phyloP scores from a whole-genome alignment of 2,888 invertebrate species.

The Digitonthophagus gazella region DNA sequence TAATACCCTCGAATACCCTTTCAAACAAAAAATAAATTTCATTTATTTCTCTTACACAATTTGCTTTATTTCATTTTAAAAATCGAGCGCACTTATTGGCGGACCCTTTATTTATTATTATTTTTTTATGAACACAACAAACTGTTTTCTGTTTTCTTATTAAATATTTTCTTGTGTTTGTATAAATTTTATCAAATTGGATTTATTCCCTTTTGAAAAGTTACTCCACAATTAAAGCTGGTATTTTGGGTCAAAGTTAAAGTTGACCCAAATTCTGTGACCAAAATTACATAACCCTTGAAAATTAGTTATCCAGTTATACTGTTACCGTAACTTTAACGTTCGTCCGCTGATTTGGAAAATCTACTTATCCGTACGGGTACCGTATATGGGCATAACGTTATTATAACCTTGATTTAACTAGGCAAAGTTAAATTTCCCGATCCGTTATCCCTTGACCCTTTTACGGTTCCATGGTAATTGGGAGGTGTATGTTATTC shows the following conservation, averaged over 20 bases:
- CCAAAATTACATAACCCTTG: not conserved
- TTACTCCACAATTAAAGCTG: too few species aligned
- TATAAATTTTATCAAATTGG: too few species aligned
- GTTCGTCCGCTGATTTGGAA: not conserved
- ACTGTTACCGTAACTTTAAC: not conserved
- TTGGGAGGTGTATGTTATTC: not conserved
- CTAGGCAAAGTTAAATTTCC: not conserved
- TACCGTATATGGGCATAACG: not conserved
- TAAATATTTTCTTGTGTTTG: too few species aligned
- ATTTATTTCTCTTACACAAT: too few species aligned
- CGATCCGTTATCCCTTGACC: not conserved
- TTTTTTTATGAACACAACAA: too few species aligned
- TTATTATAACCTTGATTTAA: not conserved
- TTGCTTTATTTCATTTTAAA: too few species aligned
- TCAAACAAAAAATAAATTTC: too few species aligned
- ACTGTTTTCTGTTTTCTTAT: too few species aligned
- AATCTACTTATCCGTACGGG: not conserved
- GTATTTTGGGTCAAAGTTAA: not conserved
- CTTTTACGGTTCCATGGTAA: not conserved
- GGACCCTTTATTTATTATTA: too few species aligned
- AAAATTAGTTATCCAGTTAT: not conserved
- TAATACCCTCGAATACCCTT: too few species aligned
- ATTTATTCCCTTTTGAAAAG: too few species aligned
- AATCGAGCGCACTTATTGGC: too few species aligned
- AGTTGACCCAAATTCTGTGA: not conserved